Conservation (phyloP, 1,140 invertebrate species). For the Probaryconus sp. region DNA sequence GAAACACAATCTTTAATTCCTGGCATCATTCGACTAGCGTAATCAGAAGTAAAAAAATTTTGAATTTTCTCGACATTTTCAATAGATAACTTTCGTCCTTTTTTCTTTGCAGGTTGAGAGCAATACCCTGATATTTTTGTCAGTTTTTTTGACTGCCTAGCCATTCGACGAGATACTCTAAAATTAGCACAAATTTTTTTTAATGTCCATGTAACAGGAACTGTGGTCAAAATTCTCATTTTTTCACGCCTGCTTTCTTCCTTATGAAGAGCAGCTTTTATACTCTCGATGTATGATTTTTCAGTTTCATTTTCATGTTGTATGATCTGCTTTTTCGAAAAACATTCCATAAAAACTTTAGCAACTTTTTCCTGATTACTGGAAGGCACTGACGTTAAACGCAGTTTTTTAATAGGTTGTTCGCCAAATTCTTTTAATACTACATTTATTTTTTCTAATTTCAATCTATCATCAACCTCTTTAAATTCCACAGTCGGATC, state of each 20-base stretch:
- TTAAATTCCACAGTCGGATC: no score
- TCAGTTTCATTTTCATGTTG: no score
- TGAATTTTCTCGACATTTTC: not conserved
- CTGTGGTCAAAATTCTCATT: not conserved
- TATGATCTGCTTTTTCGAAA: no score
- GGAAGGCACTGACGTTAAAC: no score
- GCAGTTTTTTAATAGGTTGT: no score
- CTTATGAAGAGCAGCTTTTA: no score
- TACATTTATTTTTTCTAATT: no score
- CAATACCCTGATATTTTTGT: constrained; percentile 2
- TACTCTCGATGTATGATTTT: no score
- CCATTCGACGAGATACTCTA: not conserved
- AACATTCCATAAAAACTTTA: no score
- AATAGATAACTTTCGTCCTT: not conserved
- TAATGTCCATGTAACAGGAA: not conserved
- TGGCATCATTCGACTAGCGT: constrained; percentile 15
- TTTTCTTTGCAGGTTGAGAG: not conserved
- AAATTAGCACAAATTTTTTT: not conserved
- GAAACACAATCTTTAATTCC: constrained; percentile 29
- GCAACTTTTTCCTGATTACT: no score
- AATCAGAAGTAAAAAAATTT: constrained; percentile 28
- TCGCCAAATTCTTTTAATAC: no score
- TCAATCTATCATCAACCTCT: no score
- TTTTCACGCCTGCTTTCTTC: not conserved
- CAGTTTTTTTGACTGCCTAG: not conserved